phyloP scores from a whole-genome alignment of 35 echinoderm and acorn worm species.

The Holothuria glaberrima region DNA sequence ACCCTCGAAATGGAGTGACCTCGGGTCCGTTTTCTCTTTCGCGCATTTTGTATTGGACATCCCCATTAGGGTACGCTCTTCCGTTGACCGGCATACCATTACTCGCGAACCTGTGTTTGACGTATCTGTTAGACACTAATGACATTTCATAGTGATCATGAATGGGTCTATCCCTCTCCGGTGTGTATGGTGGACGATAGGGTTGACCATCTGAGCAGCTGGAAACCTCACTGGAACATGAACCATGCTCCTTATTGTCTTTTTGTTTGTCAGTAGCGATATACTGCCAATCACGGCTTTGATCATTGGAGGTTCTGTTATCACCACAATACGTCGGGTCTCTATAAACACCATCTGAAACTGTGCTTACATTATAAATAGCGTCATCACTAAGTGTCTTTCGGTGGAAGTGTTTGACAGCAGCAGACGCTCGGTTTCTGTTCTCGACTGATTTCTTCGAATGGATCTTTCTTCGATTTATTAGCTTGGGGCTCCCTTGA shows the following conservation, averaged over 20 bases:
- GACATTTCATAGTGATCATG: neutral
- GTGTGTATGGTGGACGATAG: neutral
- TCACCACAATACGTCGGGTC: neutral
- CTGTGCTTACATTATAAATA: slow-evolving; percentile 3
- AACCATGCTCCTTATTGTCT: neutral
- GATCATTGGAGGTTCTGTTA: too few species aligned
- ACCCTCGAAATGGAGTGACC: neutral
- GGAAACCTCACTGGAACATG: slow-evolving; percentile 37
- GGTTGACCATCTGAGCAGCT: slow-evolving; percentile 6
- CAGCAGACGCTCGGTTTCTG: slow-evolving; percentile 9
- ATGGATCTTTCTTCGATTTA: slow-evolving; percentile 12
- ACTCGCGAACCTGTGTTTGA: neutral
- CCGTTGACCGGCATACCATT: slow-evolving; percentile 11
- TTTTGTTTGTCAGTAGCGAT: neutral
- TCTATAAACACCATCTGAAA: neutral
- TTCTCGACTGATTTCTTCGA: slow-evolving; percentile 26
- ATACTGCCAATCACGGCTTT: neutral
- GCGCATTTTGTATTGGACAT: neutral
- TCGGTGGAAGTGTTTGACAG: slow-evolving; percentile 11
- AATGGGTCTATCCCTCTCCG: neutral
- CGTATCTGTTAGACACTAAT: neutral
- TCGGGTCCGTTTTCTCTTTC: neutral
- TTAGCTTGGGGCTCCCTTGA: slow-evolving; percentile 43
- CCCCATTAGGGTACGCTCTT: neutral
- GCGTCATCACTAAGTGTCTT: slow-evolving; percentile 34